Evolutionary conservation across 2,888 invertebrate species (phyloP), one percentile per base, ranked within the genome.

Genomic region (Luperina testacea): DNA sequence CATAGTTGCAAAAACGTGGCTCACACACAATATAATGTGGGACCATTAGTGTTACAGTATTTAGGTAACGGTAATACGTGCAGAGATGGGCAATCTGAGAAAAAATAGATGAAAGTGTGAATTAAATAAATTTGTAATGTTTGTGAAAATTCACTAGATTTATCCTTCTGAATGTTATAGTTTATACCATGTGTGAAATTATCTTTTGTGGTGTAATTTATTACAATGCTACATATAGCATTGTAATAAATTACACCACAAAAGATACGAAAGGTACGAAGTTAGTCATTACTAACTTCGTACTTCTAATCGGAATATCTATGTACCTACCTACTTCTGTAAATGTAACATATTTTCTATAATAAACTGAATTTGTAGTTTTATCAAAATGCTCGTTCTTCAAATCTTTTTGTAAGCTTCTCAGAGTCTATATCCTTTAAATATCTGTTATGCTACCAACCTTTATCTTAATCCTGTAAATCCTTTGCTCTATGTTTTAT

Each of bases 21-120:
- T 94, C 93, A 94, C 92, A 90, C 93, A 93, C 92, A 90, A 90
- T 90, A 90, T 90, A 89, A 90, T 93, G 94, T 95, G 94, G 94
- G 94, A 93, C 94, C 94, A 94, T 92, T 94, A 92, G 87, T 89
- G 84, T 90, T 90, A 91, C 89, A 87, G 79, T 86, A 88, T 87
- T 88, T 89, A 91, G 86, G 87, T 90, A 90, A 89, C 83, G 72
- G 77, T 78, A 81, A 87, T 89, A 77, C 71, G 69, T 78, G 79
- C 80, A 81, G 74, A 79, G 74, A 82, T 77, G 76, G 64, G 79
- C 80, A 83, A 73, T 72, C 78, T 72, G 57, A 81, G 67, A 51
- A 78, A 78, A 71, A 80, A 86, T 75, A 69, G 77, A 77, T 53
- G 74, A 75, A 77, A 75, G 79, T 81, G 77, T 85, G 80, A 76